Evolutionary conservation across 2,113 vertebrate species (phyloP), one percentile per base, ranked within the genome.

Genomic region (Bubo blakistoni): DNA sequence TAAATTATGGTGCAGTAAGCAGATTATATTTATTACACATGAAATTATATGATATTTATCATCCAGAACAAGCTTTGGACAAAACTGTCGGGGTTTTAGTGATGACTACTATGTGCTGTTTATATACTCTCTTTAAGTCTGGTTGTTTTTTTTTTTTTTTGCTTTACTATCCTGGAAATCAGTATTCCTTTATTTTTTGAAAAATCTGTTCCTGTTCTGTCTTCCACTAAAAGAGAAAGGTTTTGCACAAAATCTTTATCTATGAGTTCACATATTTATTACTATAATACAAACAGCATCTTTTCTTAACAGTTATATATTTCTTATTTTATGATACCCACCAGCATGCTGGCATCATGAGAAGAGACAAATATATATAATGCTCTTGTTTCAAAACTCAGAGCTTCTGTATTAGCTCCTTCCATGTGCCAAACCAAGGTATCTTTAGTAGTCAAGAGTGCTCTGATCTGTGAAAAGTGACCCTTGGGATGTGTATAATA

Each of bases 331-430:
- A 61, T 44, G 26, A 42, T 66, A 30, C 9, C 10, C n/a, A 47
- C 10, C 18, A 76, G 25, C 11, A 19, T 38, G 17, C 40, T 65
- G 36, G 36, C 30, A 81, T 24, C n/a, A 71, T 34, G 18, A 66
- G n/a, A 61, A 65, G 22, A 38, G 27, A 46, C 7, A 79, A 73
- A 32, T 47, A 42, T 17, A 17, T 62, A 10, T 9, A 66, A 42
- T 9, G 29, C 5, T 62, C 8, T 38, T 46, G 18, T 52, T 58
- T 55, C 52, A 61, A 81, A 81, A 19, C 27, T 90, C 59, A 46
- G 18, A 66, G 72, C 2, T 0, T 42, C 12, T 0, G 0, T 62
- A 21, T 62, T 49, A 44, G 7, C 19, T 24, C 34, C 38, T 59
- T 80, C 26, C 9, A 32, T 32, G 13, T 11, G 36, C 13, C 20